A percentile compares a stretch with the other conserved stretches of the same genome.
Evolutionary conservation across 2,113 vertebrate species (phyloP).

Genomic region (Alligator mississippiensis): DNA sequence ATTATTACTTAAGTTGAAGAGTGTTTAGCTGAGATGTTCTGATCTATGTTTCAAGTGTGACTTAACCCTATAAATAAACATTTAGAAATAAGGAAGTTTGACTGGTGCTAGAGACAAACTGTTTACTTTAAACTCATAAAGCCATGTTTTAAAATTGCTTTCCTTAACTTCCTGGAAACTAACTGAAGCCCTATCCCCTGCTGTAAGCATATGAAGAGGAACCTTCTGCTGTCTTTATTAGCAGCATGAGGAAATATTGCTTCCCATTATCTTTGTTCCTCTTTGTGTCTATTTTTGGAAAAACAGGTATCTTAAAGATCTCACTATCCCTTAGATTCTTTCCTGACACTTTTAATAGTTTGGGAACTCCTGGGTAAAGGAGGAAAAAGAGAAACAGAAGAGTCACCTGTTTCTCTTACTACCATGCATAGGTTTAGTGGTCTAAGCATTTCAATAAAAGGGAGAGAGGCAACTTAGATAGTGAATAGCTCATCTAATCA

Average conservation of each 20-base stretch:
- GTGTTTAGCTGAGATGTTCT: neutral
- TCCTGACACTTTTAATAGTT: neutral
- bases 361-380: neutral
- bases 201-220: neutral
- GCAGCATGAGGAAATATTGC: neutral
- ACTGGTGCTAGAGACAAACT: neutral
- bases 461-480: neutral
- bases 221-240: neutral
- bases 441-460: neutral
- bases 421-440: neutral
- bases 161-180: neutral
- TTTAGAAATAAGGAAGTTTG: neutral
- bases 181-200: neutral
- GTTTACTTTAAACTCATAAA: neutral
- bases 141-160: neutral
- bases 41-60: neutral
- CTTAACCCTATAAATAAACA: neutral
- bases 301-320: neutral
- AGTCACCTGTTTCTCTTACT: neutral
- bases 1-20: neutral
- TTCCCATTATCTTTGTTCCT: neutral
- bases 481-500: neutral
- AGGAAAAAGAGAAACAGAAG: neutral
- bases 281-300: neutral
- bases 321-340: neutral